Percentiles rank a stretch among this genome's conserved stretches.
Conservation (phyloP, 2,797 vertebrate species). For the Thaleichthys pacificus region DNA sequence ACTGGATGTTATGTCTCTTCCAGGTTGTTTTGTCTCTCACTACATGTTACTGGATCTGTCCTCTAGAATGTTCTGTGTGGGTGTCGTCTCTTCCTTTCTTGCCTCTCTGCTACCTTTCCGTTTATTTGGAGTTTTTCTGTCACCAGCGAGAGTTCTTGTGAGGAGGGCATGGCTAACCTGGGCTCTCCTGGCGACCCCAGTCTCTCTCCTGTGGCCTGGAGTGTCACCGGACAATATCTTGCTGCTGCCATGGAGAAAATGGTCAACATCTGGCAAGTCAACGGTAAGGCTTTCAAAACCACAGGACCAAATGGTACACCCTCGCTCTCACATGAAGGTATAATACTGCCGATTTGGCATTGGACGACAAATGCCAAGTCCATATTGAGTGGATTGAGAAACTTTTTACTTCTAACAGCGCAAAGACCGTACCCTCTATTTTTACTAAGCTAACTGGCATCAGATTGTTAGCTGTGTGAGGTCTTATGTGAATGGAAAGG, state of each 20-base stretch:
- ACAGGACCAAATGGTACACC: background rate
- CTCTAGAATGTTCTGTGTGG: background rate
- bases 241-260: constrained; percentile 92
- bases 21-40: constrained; percentile 53
- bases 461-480: background rate
- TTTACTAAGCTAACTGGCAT: background rate
- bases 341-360: too few species aligned
- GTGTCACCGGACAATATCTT: constrained; percentile 90
- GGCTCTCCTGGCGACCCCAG: constrained; percentile 88
- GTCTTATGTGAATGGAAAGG: background rate
- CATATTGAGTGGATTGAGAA: too few species aligned
- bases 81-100: too few species aligned
- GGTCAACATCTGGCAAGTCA: constrained; percentile 98
- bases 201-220: constrained; percentile 90
- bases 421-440: too few species aligned
- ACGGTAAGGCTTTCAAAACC: constrained; percentile 73
- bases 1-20: background rate
- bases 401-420: too few species aligned
- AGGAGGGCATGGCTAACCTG: constrained; percentile 75
- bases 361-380: too few species aligned
- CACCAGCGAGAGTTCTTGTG: constrained; percentile 82
- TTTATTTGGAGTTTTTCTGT: background rate
- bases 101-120: too few species aligned
- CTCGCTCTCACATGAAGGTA: background rate
- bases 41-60: constrained; percentile 31